These are phyloP conservation scores for Platygyra sinensis DNA, from an alignment of 64 coral and sea anemone genomes.

Conservation along the genomic window DNA sequence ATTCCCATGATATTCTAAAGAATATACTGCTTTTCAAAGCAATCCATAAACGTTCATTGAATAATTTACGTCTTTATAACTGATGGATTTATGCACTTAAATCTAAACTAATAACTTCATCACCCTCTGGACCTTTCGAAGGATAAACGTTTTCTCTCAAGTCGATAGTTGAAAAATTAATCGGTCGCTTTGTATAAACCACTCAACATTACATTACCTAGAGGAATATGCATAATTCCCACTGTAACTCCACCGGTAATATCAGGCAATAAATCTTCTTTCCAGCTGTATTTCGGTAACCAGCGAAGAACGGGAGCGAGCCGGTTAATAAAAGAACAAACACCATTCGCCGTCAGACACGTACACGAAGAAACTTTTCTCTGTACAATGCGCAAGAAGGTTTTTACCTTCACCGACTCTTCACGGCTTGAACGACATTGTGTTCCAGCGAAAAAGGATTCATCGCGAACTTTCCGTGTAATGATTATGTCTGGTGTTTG, in stretches of 20 bases:
- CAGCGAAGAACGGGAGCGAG: slow-evolving; percentile 33
- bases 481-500: slow-evolving; percentile 8
- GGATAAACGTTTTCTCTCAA: too few relatives aligned
- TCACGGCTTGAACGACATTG: not conserved
- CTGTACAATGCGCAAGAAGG: not conserved
- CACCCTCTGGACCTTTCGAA: too few relatives aligned
- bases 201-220: not conserved
- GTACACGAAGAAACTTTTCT: not conserved
- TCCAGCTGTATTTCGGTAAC: slow-evolving; percentile 17
- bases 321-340: not conserved
- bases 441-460: not conserved
- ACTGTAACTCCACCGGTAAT: not conserved
- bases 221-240: slow-evolving; percentile 36
- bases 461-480: not conserved
- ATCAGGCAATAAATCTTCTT: not conserved
- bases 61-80: too few relatives aligned
- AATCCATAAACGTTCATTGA: too few relatives aligned
- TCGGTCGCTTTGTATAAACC: too few relatives aligned
- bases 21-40: too few relatives aligned
- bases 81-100: too few relatives aligned
- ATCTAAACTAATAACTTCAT: too few relatives aligned
- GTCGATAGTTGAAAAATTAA: too few relatives aligned
- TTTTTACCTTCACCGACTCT: not conserved
- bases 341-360: not conserved
- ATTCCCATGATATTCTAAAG: too few relatives aligned